Base-by-base conservation (phyloP, 2,797 vertebrate species). In the Odontamblyopus rebecca region DNA sequence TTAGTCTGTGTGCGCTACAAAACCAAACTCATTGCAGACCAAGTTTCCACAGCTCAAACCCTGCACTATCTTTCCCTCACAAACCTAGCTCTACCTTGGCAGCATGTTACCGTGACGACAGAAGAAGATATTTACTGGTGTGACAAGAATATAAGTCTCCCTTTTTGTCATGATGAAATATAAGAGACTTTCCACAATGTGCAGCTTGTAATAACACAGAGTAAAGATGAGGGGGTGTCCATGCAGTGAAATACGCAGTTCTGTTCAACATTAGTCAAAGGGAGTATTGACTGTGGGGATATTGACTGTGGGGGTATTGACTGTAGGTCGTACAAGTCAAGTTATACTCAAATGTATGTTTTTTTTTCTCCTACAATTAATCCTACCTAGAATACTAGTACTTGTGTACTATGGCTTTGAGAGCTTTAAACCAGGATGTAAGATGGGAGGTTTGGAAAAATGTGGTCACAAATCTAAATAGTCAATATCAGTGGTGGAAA, bases 21-120 rank as follows among this genome's bases (percentile, higher is more conserved):
- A 84, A 83, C 61, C 61, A 83, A 72, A 74, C 35, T 23, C 38
- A 4, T 26, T 72, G 77, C 74, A 30, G 61, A 26, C 38, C 18
- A 77, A 69, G 56, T 75, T 65, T 50, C 61, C 44, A 71, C 35
- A 54, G 59, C 78, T 78, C 9, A 2, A 63, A 41, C 75, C 60
- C 35, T 69, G 69, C 73, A 57, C 50, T 63, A 56, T 30, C 44
- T 30, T 12, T 54, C 29, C 26, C 65, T 18, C 38, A 35, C 69
- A 61, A 23, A 30, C 57, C 59, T 65, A 50, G 6, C 66, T 54
- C 29, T 53, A 16, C 70, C 67, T 71, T 60, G 15, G 61, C 50
- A 60, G 64, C 9, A 29, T 29, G 38, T 62, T 61, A 26, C 44
- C 8, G 3, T 9, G 44, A 66, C 3, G 64, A 66, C 26, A 50